Percentiles rank a stretch among this genome's conserved stretches.
Conservation (phyloP, 2,797 vertebrate genomes). For the Melanotaenia maccullochi region DNA sequence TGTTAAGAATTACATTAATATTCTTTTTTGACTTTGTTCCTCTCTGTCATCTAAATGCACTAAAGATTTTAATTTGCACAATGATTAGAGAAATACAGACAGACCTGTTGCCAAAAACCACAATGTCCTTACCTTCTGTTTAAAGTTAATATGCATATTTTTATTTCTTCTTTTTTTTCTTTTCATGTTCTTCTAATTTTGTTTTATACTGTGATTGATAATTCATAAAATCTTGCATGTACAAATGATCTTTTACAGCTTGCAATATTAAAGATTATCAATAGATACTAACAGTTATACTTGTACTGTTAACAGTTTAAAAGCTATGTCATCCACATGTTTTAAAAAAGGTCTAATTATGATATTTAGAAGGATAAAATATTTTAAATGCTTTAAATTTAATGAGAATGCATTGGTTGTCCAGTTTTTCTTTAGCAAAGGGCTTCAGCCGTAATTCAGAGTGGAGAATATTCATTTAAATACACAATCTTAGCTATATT, state of each 20-base stretch:
- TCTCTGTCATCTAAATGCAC: not conserved
- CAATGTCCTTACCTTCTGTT: not conserved
- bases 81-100: not conserved
- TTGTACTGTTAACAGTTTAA: too few species aligned
- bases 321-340: too few species aligned
- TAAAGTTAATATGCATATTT: too few species aligned
- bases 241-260: too few species aligned
- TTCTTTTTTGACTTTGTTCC: not conserved
- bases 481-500: too few species aligned
- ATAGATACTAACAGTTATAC: too few species aligned
- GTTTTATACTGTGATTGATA: too few species aligned
- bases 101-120: not conserved
- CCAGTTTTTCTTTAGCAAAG: not conserved
- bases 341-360: not conserved
- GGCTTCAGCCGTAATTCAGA: not conserved
- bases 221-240: too few species aligned
- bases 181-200: too few species aligned
- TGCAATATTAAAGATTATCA: too few species aligned
- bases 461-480: not conserved
- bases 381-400: not conserved
- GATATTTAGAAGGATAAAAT: not conserved
- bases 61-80: not conserved
- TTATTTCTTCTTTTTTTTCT: too few species aligned
- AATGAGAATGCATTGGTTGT: not conserved
- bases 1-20: not conserved